Evolutionary conservation across 2,888 invertebrate species (phyloP).

Genomic region (Tiliacea citrago): DNA sequence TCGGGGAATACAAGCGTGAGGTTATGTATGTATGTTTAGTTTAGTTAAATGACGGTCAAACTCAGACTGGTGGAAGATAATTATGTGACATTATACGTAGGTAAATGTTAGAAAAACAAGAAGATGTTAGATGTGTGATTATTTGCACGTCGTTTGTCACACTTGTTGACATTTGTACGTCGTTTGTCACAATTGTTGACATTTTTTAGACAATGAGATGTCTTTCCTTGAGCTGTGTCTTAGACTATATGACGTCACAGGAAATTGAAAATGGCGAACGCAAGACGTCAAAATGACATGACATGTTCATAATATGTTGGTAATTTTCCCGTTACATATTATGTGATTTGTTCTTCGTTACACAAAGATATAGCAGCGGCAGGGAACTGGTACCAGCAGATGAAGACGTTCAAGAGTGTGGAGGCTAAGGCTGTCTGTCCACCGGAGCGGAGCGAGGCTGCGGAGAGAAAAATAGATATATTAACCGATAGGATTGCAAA

Average conservation of each 20-base stretch:
- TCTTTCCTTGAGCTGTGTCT: neutral
- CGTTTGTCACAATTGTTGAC: too few relatives aligned
- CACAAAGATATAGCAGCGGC: neutral
- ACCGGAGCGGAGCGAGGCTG: too few relatives aligned
- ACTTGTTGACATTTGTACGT: too few relatives aligned
- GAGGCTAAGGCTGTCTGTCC: too few relatives aligned
- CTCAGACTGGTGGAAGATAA: neutral
- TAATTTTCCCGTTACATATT: neutral
- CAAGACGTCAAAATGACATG: neutral
- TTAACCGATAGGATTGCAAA: too few relatives aligned
- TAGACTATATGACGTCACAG: neutral
- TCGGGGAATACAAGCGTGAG: too few relatives aligned
- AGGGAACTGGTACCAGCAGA: neutral
- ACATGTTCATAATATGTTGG: neutral
- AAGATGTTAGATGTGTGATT: neutral
- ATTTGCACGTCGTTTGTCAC: neutral
- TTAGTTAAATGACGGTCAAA: neutral
- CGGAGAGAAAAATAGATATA: too few relatives aligned
- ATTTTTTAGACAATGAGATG: too few relatives aligned
- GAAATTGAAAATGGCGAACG: neutral
- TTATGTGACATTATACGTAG: neutral
- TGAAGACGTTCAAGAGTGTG: neutral
- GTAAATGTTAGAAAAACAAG: neutral
- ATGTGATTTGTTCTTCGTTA: neutral
- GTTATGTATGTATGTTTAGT: neutral